phyloP scores from a whole-genome alignment of 2,113 vertebrate genomes.

The Symphodus melops region DNA sequence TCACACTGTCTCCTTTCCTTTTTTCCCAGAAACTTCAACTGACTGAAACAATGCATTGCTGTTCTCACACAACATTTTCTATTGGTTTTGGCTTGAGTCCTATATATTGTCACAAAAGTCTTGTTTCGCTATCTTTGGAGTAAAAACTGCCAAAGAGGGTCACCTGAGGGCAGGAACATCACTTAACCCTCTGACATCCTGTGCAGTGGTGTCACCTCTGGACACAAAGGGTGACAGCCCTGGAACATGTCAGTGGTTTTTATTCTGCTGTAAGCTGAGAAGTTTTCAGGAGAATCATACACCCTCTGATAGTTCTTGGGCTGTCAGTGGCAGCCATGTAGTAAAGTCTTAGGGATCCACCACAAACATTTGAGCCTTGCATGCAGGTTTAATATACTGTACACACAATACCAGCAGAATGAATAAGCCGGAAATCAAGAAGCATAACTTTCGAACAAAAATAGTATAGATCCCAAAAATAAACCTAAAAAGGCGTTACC shows the following conservation, averaged over 20 bases:
- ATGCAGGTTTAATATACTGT: no score
- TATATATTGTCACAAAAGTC: conserved; percentile 52
- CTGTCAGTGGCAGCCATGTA: background rate
- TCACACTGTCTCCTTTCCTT: conserved; percentile 57
- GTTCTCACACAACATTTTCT: conserved; percentile 37
- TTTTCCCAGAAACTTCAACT: conserved; percentile 50
- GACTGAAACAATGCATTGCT: conserved; percentile 45
- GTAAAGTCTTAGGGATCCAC: background rate
- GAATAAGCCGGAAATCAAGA: no score
- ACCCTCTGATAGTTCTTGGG: no score
- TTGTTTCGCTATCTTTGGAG: conserved; percentile 46
- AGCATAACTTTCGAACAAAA: no score
- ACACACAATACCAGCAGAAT: no score
- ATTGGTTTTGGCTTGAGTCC: conserved; percentile 60
- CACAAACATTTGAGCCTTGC: background rate
- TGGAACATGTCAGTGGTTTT: conserved; percentile 7
- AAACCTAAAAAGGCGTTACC: no score
- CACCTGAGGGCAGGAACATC: conserved; percentile 27
- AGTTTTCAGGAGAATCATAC: background rate
- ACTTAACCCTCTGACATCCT: conserved; percentile 45
- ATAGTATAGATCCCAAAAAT: no score
- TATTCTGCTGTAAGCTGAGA: conserved; percentile 9
- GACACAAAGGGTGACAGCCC: background rate
- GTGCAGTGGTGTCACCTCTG: conserved; percentile 27
- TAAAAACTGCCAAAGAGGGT: conserved; percentile 31